phyloP scores from a whole-genome alignment of 1,140 invertebrate genomes.

The Heliconius himera region DNA sequence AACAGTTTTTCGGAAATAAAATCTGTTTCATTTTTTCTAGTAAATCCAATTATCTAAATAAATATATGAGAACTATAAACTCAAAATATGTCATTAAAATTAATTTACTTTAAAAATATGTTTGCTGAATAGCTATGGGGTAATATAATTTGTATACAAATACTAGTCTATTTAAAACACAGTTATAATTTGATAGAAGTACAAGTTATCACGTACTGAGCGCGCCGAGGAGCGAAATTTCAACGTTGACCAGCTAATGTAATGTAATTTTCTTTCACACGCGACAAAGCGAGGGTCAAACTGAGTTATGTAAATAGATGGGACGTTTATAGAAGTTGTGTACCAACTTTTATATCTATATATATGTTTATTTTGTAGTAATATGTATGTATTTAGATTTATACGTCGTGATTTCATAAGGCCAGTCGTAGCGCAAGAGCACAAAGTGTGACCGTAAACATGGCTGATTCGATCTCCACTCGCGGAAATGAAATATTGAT shows the following conservation, averaged over 20 bases:
- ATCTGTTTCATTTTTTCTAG: too few relatives aligned
- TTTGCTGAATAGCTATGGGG: neutral
- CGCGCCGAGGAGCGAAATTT: neutral
- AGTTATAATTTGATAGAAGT: neutral
- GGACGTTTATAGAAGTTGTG: neutral
- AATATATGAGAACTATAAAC: too few relatives aligned
- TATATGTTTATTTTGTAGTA: neutral
- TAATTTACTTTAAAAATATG: neutral
- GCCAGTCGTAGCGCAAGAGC: too few relatives aligned
- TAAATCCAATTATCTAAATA: neutral
- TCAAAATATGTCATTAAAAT: too few relatives aligned
- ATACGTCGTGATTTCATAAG: neutral
- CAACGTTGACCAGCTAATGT: constrained; percentile 3
- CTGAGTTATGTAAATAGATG: constrained; percentile 6
- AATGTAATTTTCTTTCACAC: constrained; percentile 4
- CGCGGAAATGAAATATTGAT: too few relatives aligned
- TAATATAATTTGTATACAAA: neutral
- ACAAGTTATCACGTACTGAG: constrained; percentile 15
- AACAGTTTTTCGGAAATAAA: neutral
- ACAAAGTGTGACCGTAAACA: too few relatives aligned
- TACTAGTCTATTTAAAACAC: neutral
- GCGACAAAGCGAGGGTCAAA: constrained; percentile 3
- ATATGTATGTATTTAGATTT: neutral
- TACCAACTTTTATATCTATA: neutral
- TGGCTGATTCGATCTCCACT: too few relatives aligned